Conservation (phyloP, 2,113 vertebrate species). For the Corydoras maculifer region DNA sequence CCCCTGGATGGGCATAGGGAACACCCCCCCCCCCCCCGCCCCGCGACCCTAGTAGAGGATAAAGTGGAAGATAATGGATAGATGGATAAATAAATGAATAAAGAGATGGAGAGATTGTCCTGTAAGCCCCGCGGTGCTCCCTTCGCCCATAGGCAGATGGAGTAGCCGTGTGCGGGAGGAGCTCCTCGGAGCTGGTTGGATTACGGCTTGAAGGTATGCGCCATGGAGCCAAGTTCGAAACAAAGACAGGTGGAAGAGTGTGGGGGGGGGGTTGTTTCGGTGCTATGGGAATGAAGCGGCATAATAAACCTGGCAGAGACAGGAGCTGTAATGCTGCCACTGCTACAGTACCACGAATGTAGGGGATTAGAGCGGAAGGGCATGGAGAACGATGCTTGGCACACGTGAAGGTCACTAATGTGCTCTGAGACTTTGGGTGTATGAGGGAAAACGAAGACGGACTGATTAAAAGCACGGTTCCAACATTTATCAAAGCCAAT, state of each 20-base stretch:
- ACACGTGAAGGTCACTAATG: conserved; percentile 27
- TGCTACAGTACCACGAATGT: conserved; percentile 5
- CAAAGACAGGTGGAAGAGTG: conserved; percentile 16
- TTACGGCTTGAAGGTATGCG: conserved; percentile 28
- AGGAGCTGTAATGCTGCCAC: conserved; percentile 10
- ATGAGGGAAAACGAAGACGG: conserved; percentile 11
- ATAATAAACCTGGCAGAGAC: conserved; percentile 25
- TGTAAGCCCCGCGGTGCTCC: conserved; percentile 11
- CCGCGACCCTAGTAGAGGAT: too few relatives aligned
- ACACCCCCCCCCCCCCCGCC: too few relatives aligned
- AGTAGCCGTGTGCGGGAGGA: conserved; percentile 15
- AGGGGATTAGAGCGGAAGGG: conserved; percentile 11
- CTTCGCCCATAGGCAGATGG: conserved; percentile 28
- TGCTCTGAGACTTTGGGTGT: background rate
- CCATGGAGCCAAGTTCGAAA: conserved; percentile 23
- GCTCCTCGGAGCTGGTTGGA: conserved; percentile 26
- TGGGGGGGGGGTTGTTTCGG: background rate
- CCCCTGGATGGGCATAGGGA: too few relatives aligned
- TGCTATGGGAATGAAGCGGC: conserved; percentile 10
- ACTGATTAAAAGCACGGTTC: conserved; percentile 14
- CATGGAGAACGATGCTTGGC: conserved; percentile 2
- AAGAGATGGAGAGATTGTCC: background rate
- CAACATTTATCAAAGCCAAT: conserved; percentile 17
- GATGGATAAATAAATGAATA: conserved; percentile 4
- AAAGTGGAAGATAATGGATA: background rate